Percentiles rank a stretch among this genome's conserved stretches.
These are phyloP conservation scores for Apaloderma vittatum DNA, from an alignment of 2,113 vertebrate species.

Conservation along the genomic window DNA sequence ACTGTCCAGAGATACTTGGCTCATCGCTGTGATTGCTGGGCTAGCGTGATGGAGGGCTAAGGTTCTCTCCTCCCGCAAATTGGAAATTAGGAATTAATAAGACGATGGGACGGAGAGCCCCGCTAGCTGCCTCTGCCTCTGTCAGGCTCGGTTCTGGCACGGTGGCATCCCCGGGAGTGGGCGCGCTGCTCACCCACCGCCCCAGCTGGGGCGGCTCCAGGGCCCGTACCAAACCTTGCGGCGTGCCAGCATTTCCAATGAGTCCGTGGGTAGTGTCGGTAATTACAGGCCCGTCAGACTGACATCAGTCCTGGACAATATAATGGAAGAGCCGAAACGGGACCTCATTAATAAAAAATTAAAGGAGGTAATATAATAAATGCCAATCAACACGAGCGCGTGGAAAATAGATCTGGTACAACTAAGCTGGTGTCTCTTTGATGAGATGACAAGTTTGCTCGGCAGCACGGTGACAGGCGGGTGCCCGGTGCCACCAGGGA, in stretches of 20 bases:
- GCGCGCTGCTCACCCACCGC: accelerated
- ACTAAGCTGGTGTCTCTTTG: background rate
- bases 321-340: background rate
- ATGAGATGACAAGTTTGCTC: background rate
- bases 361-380: background rate
- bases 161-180: accelerated
- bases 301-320: background rate
- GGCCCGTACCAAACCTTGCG: accelerated
- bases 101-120: constrained; percentile 59
- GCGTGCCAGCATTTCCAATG: accelerated
- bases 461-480: background rate
- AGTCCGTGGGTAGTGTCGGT: background rate
- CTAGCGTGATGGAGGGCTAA: constrained; percentile 76
- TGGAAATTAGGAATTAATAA: constrained; percentile 84
- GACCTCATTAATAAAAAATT: constrained; percentile 8
- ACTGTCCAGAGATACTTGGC: constrained; percentile 80
- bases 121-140: background rate
- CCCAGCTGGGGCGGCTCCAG: accelerated
- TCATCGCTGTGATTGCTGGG: constrained; percentile 81
- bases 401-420: background rate
- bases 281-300: background rate
- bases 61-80: constrained; percentile 78
- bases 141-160: background rate
- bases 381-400: background rate
- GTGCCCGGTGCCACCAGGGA: too few species aligned